Conservation (phyloP, 2,888 invertebrate genomes). For the Yponomeuta malinellus region DNA sequence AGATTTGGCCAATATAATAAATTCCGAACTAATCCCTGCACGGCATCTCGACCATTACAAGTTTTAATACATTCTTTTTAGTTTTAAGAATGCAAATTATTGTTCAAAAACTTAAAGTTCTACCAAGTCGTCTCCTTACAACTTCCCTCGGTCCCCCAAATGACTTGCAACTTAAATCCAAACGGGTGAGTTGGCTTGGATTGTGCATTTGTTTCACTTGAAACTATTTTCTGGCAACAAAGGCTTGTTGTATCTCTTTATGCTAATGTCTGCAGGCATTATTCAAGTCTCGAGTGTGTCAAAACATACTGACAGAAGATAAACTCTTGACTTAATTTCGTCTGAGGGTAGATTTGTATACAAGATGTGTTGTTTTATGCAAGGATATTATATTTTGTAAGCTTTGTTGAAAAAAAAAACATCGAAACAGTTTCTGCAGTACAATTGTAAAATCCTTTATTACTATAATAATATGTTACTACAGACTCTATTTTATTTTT, state of each 20-base stretch:
- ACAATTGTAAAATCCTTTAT: no score
- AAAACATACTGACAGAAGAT: neutral
- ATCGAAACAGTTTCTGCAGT: no score
- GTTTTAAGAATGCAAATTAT: neutral
- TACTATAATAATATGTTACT: no score
- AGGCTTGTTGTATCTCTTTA: conserved; percentile 31
- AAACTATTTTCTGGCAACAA: conserved; percentile 38
- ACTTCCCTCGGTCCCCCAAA: neutral
- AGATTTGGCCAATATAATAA: no score
- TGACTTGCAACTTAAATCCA: neutral
- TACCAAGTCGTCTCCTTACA: neutral
- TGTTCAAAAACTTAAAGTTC: neutral
- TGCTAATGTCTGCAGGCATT: conserved; percentile 30
- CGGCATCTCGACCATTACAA: no score
- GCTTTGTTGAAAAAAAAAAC: no score
- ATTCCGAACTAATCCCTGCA: no score
- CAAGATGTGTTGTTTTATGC: no score
- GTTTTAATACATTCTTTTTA: no score
- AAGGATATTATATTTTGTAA: no score
- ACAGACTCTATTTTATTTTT: no score
- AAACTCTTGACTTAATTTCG: neutral
- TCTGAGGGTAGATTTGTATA: no score
- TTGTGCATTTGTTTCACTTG: conserved; percentile 41
- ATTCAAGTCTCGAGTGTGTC: conserved; percentile 13
- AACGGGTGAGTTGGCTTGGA: conserved; percentile 22